A percentile compares a stretch with the other conserved stretches of the same genome.
phyloP scores from a whole-genome alignment of 2,113 vertebrate species.

The Pao palembangensis region DNA sequence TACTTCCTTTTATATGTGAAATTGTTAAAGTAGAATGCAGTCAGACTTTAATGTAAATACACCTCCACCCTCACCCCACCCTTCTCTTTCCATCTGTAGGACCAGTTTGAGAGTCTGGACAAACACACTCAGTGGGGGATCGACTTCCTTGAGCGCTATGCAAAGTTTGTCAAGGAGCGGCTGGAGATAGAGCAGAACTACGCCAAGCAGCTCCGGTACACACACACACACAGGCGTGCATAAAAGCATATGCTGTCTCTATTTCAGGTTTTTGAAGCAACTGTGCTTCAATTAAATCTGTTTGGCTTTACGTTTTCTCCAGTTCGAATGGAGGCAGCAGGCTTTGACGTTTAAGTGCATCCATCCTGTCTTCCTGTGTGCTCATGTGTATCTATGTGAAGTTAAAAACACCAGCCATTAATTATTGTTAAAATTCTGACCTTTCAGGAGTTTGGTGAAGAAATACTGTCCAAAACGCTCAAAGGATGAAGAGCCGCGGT shows the following conservation, averaged over 20 bases:
- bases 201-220: constrained; percentile 94
- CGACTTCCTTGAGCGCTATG: constrained; percentile 96
- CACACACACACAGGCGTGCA: not conserved
- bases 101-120: constrained; percentile 98
- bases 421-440: constrained; percentile 23
- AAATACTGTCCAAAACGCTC: constrained; percentile 95
- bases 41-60: not conserved
- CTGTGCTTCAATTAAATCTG: constrained; percentile 29
- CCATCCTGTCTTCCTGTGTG: constrained; percentile 21
- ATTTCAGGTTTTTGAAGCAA: not conserved
- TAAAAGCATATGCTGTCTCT: not conserved
- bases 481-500: constrained; percentile 98
- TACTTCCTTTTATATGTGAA: too few species aligned
- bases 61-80: too few species aligned
- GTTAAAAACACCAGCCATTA: constrained; percentile 13
- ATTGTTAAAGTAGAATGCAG: not conserved
- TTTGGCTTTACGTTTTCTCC: constrained; percentile 2
- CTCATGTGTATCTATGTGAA: not conserved
- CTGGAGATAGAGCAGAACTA: constrained; percentile 98
- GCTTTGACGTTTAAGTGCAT: constrained; percentile 52
- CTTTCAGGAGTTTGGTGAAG: constrained; percentile 89
- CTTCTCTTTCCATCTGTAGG: constrained; percentile 71
- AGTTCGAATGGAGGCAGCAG: constrained; percentile 20
- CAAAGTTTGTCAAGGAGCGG: constrained; percentile 98
- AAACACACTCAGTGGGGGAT: constrained; percentile 99